phyloP scores from a whole-genome alignment of 1,140 invertebrate genomes.

The Alviniconcha marisindica region DNA sequence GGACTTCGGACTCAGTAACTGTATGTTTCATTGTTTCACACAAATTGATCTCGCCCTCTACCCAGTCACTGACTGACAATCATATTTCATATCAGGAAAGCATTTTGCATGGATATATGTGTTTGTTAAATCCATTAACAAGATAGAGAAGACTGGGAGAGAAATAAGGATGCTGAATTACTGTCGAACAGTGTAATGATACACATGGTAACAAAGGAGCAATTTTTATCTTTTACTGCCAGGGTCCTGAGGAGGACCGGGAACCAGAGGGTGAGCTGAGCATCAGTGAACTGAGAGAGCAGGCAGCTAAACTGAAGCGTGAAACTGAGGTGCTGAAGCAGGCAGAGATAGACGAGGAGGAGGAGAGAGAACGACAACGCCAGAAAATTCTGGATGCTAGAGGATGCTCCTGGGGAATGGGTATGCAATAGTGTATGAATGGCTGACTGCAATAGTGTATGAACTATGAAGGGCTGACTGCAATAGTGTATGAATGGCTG shows the following conservation, averaged over 20 bases:
- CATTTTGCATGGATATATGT: too few relatives aligned
- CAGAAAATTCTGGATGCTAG: conserved; percentile 71
- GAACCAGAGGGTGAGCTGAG: conserved; percentile 90
- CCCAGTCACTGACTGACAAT: too few relatives aligned
- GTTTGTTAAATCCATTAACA: too few relatives aligned
- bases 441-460: too few relatives aligned
- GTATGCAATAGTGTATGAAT: conserved; percentile 76
- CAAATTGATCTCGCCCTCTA: too few relatives aligned
- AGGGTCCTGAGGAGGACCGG: conserved; percentile 88
- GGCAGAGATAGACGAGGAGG: conserved; percentile 78
- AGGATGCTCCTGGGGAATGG: conserved; percentile 94
- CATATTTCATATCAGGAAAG: too few relatives aligned
- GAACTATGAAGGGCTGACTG: background rate
- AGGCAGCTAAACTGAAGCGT: conserved; percentile 73
- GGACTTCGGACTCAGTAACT: background rate
- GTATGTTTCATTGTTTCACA: background rate
- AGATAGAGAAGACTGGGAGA: too few relatives aligned
- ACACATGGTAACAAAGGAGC: too few relatives aligned
- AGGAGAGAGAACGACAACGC: conserved; percentile 52
- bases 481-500: too few relatives aligned
- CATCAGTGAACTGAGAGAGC: conserved; percentile 87
- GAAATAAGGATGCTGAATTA: too few relatives aligned
- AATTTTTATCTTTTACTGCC: conserved; percentile 21
- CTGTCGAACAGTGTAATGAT: too few relatives aligned
- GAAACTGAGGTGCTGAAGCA: conserved; percentile 77